These are phyloP conservation scores for Borostomias antarcticus DNA, from an alignment of 2,797 vertebrate species.

Conservation along the genomic window DNA sequence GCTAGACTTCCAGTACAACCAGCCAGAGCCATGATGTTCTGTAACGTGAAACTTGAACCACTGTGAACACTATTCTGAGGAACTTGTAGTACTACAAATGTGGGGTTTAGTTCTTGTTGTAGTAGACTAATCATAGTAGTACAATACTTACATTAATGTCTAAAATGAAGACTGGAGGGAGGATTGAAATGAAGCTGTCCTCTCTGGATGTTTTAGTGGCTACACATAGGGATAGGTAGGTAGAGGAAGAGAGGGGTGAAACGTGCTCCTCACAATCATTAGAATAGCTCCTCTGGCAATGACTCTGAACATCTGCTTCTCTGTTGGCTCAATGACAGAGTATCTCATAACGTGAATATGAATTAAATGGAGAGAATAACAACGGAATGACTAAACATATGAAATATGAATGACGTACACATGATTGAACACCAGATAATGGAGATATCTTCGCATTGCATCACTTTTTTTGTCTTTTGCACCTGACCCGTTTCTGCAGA, in stretches of 20 bases:
- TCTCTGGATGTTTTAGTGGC: too few relatives aligned
- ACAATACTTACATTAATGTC: too few relatives aligned
- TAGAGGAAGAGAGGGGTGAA: too few relatives aligned
- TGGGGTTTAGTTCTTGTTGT: too few relatives aligned
- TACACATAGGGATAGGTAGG: too few relatives aligned
- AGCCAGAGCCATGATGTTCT: not conserved
- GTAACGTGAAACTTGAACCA: too few relatives aligned
- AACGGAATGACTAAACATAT: constrained; percentile 17
- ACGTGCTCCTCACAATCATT: too few relatives aligned
- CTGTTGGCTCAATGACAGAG: constrained; percentile 16
- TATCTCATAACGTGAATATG: constrained; percentile 34
- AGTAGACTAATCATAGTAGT: too few relatives aligned
- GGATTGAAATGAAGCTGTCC: too few relatives aligned
- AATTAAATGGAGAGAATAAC: constrained; percentile 17
- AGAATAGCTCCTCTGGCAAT: constrained; percentile 13
- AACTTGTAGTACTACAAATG: too few relatives aligned
- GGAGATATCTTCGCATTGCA: not conserved
- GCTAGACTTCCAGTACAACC: not conserved
- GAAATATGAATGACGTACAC: not conserved
- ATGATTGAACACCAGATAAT: not conserved
- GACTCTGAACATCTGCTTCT: constrained; percentile 45
- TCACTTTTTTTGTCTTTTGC: constrained; percentile 9
- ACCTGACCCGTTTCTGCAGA: constrained; percentile 17
- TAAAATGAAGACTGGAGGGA: too few relatives aligned
- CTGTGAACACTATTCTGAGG: too few relatives aligned